Percentiles rank a stretch among this genome's conserved stretches.
Conservation (phyloP, 2,888 invertebrate species). For the Osedax fenrisi region DNA sequence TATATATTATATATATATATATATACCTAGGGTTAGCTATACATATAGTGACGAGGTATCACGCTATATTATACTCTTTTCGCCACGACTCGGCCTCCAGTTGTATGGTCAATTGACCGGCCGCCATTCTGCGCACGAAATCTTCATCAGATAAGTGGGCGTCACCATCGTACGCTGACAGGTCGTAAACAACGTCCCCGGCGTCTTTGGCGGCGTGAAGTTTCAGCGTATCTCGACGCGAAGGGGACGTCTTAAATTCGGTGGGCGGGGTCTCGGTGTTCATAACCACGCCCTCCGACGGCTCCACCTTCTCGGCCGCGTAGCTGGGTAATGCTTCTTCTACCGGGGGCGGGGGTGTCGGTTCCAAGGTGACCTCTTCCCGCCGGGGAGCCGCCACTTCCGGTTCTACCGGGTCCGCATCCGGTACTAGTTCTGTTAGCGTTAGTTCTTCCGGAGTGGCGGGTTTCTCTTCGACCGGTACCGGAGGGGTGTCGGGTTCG, state of each 20-base stretch:
- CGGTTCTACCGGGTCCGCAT: background rate
- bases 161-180: background rate
- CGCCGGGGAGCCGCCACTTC: background rate
- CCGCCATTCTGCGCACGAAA: background rate
- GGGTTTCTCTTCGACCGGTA: background rate
- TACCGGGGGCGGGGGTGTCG: background rate
- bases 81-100: background rate
- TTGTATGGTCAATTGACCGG: background rate
- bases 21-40: too few relatives aligned
- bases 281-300: background rate
- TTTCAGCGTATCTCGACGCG: background rate
- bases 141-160: background rate
- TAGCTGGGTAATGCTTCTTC: background rate
- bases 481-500: background rate
- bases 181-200: background rate
- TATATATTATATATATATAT: too few relatives aligned
- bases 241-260: background rate
- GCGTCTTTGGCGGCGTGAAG: background rate
- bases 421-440: background rate
- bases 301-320: too few relatives aligned
- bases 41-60: too few relatives aligned
- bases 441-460: background rate
- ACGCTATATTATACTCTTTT: background rate
- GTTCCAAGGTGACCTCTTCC: background rate
- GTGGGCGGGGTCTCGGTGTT: background rate